phyloP scores from a whole-genome alignment of 2,113 vertebrate genomes.

The Chelonoidis abingdonii region DNA sequence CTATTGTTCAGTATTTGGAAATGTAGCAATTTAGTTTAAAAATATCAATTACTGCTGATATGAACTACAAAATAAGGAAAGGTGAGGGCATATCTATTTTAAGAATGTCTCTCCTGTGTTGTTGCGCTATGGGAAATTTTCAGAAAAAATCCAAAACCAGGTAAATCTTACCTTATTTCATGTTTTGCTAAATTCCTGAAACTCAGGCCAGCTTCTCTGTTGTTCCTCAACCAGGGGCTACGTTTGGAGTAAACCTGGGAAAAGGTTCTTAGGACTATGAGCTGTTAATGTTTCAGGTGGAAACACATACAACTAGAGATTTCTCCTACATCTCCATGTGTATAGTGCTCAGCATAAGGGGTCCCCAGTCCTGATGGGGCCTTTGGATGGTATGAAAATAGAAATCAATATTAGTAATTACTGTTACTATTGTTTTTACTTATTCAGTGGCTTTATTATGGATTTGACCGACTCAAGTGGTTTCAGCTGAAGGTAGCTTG shows the following conservation, averaged over 20 bases:
- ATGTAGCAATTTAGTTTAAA: neutral
- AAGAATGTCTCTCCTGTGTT: neutral
- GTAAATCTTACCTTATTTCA: neutral
- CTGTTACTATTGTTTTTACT: neutral
- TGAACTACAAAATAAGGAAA: neutral
- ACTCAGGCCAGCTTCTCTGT: neutral
- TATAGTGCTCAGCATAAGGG: neutral
- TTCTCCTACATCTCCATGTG: neutral
- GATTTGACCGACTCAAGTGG: neutral
- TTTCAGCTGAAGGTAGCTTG: constrained; percentile 4
- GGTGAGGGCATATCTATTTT: neutral
- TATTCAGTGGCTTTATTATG: neutral
- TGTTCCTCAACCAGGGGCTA: neutral
- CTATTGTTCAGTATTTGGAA: constrained; percentile 1
- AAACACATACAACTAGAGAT: neutral
- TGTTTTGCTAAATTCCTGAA: neutral
- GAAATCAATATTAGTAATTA: neutral
- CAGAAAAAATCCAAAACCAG: neutral
- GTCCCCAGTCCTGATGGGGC: neutral
- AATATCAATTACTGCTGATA: neutral
- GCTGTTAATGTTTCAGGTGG: neutral
- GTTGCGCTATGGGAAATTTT: neutral
- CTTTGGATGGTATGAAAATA: neutral
- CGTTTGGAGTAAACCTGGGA: neutral
- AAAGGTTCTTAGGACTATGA: neutral